Evolutionary conservation across 2,888 invertebrate species (phyloP), one percentile per base, ranked within the genome.

Genomic region (Lithosia quadra): DNA sequence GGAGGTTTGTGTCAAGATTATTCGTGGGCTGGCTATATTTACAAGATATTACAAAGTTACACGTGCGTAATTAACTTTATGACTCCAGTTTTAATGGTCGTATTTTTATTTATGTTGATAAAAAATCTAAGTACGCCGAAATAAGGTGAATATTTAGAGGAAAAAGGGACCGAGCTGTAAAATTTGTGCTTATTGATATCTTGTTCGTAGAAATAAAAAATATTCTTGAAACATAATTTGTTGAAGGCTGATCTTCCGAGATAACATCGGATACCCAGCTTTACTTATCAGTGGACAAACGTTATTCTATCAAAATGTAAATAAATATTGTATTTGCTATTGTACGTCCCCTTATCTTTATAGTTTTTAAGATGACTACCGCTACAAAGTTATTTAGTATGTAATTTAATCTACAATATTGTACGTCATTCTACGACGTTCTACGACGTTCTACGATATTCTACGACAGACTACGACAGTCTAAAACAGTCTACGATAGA

Each of bases 41-140:
- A 62, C 62, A 33, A 62, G 49, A 22, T 49, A 62, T 62, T 62
- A 49, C 61, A 18, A 43, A 61, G 18, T 61, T 61, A 61, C 61
- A 61, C 39, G 39, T 61, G 22, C 24, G 22, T 22, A 24, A 43
- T 39, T 61, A 39, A 43, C 24, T 24, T 61, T 59, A 59, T 59
- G 36, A 59, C 4, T 60, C 15, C 5, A 5, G 39, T 22, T 60
- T 60, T 22, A 60, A 22, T 60, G 22, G 22, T 8, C 39, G 15
- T 60, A 22, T 60, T 34, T 60, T 60, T n/a, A 36, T 24, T 39
- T 21, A 22, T 15, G 36, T 56, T 56, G 21, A 56, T 56, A 21
- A 24, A 21, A 15, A 9, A 13, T 56, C 24, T 18, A 18, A 43
- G 5, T 24, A 24, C 15, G 24, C 28, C 18, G 49, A 49, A 49